Evolutionary conservation across 2,797 vertebrate species (phyloP).

Genomic region (Arnoldichthys spilopterus): DNA sequence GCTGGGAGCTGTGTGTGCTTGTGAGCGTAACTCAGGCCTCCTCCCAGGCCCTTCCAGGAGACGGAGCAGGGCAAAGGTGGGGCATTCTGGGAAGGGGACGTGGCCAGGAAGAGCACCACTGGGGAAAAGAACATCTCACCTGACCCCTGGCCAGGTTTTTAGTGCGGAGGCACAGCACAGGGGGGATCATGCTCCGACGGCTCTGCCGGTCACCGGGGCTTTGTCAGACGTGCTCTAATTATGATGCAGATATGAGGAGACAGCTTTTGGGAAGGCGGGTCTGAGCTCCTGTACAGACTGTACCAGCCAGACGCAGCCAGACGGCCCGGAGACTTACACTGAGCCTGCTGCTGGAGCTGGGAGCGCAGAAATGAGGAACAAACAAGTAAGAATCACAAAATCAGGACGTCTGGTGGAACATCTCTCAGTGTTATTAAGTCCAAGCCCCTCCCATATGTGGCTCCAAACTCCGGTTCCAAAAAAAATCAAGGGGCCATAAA

Average conservation of each 20-base stretch:
- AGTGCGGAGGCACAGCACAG: background rate
- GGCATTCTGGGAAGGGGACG: conserved; percentile 32
- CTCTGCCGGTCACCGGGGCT: background rate
- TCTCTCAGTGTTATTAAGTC: no score
- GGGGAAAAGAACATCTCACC: background rate
- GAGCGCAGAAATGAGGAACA: background rate
- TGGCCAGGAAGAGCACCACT: background rate
- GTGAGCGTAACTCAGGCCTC: background rate
- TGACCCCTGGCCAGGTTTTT: background rate
- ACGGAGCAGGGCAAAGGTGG: background rate
- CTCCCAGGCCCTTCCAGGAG: background rate
- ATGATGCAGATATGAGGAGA: conserved; percentile 51
- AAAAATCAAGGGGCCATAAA: no score
- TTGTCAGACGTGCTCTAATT: conserved; percentile 15
- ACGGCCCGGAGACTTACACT: background rate
- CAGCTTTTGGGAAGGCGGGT: conserved; percentile 11
- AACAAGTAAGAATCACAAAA: background rate
- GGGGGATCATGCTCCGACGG: background rate
- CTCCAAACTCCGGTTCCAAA: background rate
- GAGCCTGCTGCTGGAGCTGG: background rate
- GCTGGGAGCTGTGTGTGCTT: background rate
- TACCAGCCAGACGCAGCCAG: conserved; percentile 1
- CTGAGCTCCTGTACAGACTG: conserved; percentile 10
- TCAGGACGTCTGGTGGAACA: background rate
- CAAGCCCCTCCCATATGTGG: no score